These are phyloP conservation scores for Cardiocondyla obscurior DNA, from an alignment of 1,140 invertebrate species.

Conservation along the genomic window DNA sequence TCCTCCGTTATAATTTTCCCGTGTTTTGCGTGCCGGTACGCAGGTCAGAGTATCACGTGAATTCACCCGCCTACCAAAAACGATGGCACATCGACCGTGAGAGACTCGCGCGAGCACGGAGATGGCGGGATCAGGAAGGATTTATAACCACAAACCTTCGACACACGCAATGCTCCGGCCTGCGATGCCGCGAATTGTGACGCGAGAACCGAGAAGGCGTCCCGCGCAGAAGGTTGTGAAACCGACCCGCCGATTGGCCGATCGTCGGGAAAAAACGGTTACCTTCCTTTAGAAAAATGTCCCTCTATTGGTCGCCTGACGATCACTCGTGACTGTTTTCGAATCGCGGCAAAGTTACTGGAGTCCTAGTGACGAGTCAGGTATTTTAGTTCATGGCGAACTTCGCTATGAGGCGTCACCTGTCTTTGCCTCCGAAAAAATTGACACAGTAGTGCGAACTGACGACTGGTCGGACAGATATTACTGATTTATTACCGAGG, in stretches of 20 bases:
- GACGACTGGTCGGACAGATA: too few species aligned
- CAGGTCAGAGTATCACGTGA: background rate
- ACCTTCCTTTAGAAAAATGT: too few species aligned
- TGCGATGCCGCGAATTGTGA: slow-evolving; percentile 9
- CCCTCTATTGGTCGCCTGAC: too few species aligned
- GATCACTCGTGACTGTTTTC: too few species aligned
- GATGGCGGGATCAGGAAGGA: slow-evolving; percentile 74
- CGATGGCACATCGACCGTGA: background rate
- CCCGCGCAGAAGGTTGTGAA: background rate
- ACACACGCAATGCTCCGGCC: background rate
- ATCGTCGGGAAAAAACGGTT: too few species aligned
- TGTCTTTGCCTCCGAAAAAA: too few species aligned
- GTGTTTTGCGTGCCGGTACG: background rate
- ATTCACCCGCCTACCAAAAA: background rate
- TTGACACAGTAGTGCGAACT: too few species aligned
- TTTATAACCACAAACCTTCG: slow-evolving; percentile 68
- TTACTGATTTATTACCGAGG: too few species aligned
- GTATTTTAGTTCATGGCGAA: too few species aligned
- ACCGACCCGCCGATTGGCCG: slow-evolving; percentile 44
- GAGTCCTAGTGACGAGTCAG: too few species aligned
- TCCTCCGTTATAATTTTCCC: slow-evolving; percentile 7
- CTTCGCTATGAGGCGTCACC: too few species aligned
- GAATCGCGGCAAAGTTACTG: too few species aligned
- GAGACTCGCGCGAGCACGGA: slow-evolving; percentile 15
- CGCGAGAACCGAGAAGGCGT: background rate